These are phyloP conservation scores for Candoia aspera DNA, from an alignment of 2,113 vertebrate genomes.

Conservation along the genomic window DNA sequence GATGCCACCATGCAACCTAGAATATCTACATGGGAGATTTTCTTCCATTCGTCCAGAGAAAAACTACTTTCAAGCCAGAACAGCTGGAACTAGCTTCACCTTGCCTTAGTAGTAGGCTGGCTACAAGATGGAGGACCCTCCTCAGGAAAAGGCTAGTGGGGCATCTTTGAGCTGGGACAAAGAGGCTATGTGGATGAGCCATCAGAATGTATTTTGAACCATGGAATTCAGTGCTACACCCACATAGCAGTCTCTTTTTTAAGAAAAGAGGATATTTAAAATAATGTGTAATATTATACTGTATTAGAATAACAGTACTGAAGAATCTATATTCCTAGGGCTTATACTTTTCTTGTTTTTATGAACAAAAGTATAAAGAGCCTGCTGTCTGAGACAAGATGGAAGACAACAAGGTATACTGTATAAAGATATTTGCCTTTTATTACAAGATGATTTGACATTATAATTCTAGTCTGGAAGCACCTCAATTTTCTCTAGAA, in stretches of 20 bases:
- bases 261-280: not conserved
- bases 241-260: not conserved
- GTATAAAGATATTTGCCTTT: not conserved
- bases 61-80: not conserved
- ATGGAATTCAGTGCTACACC: not conserved
- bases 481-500: not conserved
- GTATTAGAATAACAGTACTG: not conserved
- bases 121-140: not conserved
- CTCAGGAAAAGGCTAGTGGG: not conserved
- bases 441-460: not conserved
- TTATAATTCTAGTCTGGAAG: not conserved
- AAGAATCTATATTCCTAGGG: not conserved
- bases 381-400: not conserved
- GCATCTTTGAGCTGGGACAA: not conserved
- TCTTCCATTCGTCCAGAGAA: no score
- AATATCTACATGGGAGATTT: no score
- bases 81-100: not conserved
- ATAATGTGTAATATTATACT: not conserved
- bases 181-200: not conserved
- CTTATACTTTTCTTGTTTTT: not conserved
- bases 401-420: not conserved
- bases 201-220: not conserved
- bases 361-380: not conserved
- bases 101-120: not conserved
- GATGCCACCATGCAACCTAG: not conserved